Conservation (phyloP, 2,797 vertebrate genomes). For the Alfaro cultratus region DNA sequence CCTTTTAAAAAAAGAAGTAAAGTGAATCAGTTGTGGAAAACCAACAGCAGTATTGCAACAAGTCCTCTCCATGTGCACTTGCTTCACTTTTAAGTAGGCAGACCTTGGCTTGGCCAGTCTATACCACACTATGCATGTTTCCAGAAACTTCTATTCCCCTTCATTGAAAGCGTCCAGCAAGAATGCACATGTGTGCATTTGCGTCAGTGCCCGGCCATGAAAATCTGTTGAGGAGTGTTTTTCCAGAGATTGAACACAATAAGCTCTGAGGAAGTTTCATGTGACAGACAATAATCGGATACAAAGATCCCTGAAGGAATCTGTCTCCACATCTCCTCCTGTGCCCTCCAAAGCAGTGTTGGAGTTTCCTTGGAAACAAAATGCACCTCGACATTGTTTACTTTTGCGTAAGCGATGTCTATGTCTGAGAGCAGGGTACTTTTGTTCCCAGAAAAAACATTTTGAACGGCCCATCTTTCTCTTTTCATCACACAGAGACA, state of each 20-base stretch:
- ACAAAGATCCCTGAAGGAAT: constrained; percentile 32
- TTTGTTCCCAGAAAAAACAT: not conserved
- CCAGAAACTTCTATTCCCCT: constrained; percentile 3
- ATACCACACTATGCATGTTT: not conserved
- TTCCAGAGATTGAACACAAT: constrained; percentile 32
- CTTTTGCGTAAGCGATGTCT: not conserved
- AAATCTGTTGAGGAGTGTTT: constrained; percentile 19
- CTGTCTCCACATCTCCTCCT: constrained; percentile 5
- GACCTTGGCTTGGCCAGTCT: not conserved
- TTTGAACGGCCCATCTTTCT: not conserved
- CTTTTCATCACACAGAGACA: not conserved
- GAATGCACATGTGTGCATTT: constrained; percentile 5
- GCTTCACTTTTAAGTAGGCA: not conserved
- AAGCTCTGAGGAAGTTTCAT: constrained; percentile 21
- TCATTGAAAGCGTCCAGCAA: not conserved
- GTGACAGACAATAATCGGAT: constrained; percentile 38
- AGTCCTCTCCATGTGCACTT: not conserved
- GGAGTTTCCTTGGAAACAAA: constrained; percentile 29
- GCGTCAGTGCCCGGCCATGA: constrained; percentile 1
- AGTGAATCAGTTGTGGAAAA: not conserved
- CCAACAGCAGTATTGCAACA: not conserved
- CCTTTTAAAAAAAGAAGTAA: not conserved
- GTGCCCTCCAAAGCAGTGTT: not conserved
- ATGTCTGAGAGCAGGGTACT: not conserved
- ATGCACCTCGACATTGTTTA: not conserved